A percentile compares a stretch with the other conserved stretches of the same genome.
Conservation (phyloP, 2,797 vertebrate genomes). For the Mormyrops attenuatus region DNA sequence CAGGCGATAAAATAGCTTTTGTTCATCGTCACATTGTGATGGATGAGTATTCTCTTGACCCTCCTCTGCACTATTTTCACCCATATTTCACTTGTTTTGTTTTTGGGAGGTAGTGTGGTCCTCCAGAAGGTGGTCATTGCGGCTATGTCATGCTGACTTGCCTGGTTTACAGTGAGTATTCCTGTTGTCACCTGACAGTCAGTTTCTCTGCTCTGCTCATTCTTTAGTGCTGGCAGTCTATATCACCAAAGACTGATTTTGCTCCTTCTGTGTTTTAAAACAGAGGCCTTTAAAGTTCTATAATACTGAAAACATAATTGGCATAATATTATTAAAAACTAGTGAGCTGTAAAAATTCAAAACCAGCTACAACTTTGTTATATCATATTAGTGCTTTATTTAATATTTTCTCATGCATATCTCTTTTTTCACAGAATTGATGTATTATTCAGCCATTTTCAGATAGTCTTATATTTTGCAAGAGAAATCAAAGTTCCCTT, state of each 20-base stretch:
- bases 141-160: conserved; percentile 41
- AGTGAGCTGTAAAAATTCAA: conserved; percentile 24
- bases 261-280: conserved; percentile 61
- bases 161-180: conserved; percentile 4
- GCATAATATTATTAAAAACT: conserved; percentile 44
- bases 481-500: not conserved
- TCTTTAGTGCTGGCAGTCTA: conserved; percentile 44
- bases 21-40: conserved; percentile 44
- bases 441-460: not conserved
- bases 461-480: not conserved
- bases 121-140: conserved; percentile 40
- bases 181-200: conserved; percentile 28
- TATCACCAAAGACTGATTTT: conserved; percentile 63
- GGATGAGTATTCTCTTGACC: conserved; percentile 48
- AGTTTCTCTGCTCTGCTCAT: conserved; percentile 24
- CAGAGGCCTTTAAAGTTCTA: conserved; percentile 60
- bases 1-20: conserved; percentile 28
- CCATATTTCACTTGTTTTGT: conserved; percentile 44
- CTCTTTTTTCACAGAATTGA: not conserved
- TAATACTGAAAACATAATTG: conserved; percentile 67
- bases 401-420: not conserved
- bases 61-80: conserved; percentile 51
- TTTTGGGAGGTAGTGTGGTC: conserved; percentile 44
- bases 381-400: not conserved
- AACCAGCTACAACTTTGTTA: not conserved